Evolutionary conservation across 2,888 invertebrate genomes (phyloP).

Genomic region (Morpho deidamia): DNA sequence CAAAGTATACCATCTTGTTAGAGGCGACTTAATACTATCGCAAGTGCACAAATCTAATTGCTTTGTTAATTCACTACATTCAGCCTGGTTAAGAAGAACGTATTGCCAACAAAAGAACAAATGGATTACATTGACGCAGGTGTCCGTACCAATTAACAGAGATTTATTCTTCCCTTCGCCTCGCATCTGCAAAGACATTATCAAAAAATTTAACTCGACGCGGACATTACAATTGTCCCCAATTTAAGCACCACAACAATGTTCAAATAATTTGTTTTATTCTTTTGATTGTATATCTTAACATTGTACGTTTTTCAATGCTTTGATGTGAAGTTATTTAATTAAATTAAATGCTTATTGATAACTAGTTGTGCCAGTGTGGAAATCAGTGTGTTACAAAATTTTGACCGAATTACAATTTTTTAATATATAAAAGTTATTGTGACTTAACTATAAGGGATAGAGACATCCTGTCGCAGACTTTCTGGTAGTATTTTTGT

Average conservation of each 20-base stretch:
- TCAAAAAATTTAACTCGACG: slow-evolving; percentile 65
- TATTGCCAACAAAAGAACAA: slow-evolving; percentile 55
- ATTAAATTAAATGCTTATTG: too few species aligned
- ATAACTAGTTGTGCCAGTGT: too few species aligned
- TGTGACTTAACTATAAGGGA: too few species aligned
- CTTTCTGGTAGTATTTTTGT: too few species aligned
- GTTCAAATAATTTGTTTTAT: slow-evolving; percentile 66
- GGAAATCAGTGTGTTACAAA: too few species aligned
- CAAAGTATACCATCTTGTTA: too few species aligned
- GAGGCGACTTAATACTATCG: too few species aligned
- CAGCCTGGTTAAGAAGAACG: slow-evolving; percentile 52
- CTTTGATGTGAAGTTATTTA: too few species aligned
- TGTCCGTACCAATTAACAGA: slow-evolving; percentile 68
- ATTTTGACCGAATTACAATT: too few species aligned
- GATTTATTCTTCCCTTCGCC: slow-evolving; percentile 67
- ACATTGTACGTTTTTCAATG: too few species aligned
- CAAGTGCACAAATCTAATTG: slow-evolving; percentile 2
- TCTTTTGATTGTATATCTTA: slow-evolving; percentile 46
- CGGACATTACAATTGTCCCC: slow-evolving; percentile 70
- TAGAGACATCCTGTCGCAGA: too few species aligned
- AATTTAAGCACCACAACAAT: slow-evolving; percentile 72
- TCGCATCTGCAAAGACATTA: slow-evolving; percentile 62
- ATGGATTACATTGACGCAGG: slow-evolving; percentile 67
- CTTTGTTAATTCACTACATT: slow-evolving; percentile 54
- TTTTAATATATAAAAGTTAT: too few species aligned